Evolutionary conservation across 2,797 vertebrate genomes (phyloP), one percentile per base, ranked within the genome.

Genomic region (Notolabrus celidotus): DNA sequence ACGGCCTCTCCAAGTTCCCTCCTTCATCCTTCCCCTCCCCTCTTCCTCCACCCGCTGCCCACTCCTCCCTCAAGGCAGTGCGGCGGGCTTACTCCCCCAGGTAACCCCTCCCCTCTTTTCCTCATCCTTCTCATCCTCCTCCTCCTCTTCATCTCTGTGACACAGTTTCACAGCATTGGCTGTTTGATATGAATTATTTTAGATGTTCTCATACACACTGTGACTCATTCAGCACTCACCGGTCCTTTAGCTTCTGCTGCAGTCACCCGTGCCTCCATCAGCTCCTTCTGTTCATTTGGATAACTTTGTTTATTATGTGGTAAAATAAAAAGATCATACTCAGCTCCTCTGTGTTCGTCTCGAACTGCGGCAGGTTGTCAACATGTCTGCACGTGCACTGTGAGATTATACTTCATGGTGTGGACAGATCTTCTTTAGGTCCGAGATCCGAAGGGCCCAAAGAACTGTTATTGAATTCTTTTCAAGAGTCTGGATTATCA

Each of bases 41-140:
- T 74, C 79, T 83, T 59, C 72, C 84, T 83, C 72, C 83, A 23
- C 74, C 80, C 57, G 16, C 88, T 15, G 68, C 82, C 61, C 69
- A 80, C 77, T 72, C 86, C 93, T 95, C 94, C 92, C 92, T 91
- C 93, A 95, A 94, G 95, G 95, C 59, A 94, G 94, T 95, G 92
- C 94, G 95, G 90, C 93, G 94, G 87, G 93, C 95, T 92, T 95
- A 92, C 94, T 96, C 96, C 92, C 96, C 96, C 94, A 97, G 97
- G 97, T 97, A 97, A 97, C 93, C 90, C 92, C 88, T 65, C 88
- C 92, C 63, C 14, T 87, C 12, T 36, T 15, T 2, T 25, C 58
- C 27, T 34, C 55, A 19, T 52, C 36, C 23, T 23, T 10, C 8
- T 59, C 53, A n/a, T 67, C 16, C 22, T 41, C 20, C 23, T 38